A percentile compares a stretch with the other conserved stretches of the same genome.
phyloP scores from a whole-genome alignment of 2,888 invertebrate species.

The Conistra vaccinii region DNA sequence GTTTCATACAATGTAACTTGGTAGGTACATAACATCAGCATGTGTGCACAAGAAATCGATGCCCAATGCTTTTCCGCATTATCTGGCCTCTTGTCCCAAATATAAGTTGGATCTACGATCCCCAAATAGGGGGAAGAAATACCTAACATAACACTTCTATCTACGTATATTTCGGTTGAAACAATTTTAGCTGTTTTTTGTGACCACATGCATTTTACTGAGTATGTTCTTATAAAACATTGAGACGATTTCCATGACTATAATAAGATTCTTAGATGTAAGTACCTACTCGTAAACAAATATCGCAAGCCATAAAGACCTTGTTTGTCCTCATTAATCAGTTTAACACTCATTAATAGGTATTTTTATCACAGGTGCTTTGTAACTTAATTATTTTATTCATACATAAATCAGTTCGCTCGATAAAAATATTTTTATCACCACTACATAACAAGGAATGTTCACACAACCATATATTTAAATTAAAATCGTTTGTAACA shows the following conservation, averaged over 20 bases:
- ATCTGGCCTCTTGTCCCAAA: constrained; percentile 45
- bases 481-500: constrained; percentile 67
- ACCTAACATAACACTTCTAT: constrained; percentile 14
- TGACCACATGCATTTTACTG: constrained; percentile 1
- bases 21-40: constrained; percentile 16
- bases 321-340: constrained; percentile 26
- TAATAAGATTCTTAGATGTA: neutral
- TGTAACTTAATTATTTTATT: constrained; percentile 19
- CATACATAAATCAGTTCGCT: constrained; percentile 29
- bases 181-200: constrained; percentile 11
- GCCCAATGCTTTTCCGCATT: constrained; percentile 28
- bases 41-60: constrained; percentile 49
- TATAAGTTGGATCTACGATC: constrained; percentile 50
- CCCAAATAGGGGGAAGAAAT: constrained; percentile 33
- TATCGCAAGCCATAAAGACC: constrained; percentile 9
- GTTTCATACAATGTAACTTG: constrained; percentile 33
- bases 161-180: constrained; percentile 30
- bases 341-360: constrained; percentile 18
- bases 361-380: constrained; percentile 5
- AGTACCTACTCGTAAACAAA: neutral
- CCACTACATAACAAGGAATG: constrained; percentile 50
- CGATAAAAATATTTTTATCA: constrained; percentile 34
- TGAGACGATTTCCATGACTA: constrained; percentile 12
- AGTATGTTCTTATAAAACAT: neutral
- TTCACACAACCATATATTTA: constrained; percentile 68